These are phyloP conservation scores for Rhingia campestris DNA, from an alignment of 2,888 invertebrate species.

Conservation along the genomic window DNA sequence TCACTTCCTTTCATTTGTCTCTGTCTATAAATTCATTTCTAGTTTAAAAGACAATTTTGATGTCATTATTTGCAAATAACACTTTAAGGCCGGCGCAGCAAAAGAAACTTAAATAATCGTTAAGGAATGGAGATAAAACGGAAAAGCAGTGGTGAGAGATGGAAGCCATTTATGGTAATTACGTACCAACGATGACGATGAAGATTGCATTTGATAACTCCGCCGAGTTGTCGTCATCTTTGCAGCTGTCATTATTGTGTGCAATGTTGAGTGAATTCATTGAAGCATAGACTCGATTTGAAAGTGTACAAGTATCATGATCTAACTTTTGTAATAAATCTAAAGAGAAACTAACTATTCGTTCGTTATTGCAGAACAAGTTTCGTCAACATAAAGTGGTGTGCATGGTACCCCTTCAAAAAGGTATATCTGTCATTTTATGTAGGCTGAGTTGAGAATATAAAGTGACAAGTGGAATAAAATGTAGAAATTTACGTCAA, in stretches of 20 bases:
- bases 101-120: slow-evolving; percentile 5
- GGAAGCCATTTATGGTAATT: slow-evolving; percentile 16
- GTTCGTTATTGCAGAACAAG: background rate
- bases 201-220: background rate
- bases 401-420: too few species aligned
- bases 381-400: too few species aligned
- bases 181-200: background rate
- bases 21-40: background rate
- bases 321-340: slow-evolving; percentile 10
- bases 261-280: background rate
- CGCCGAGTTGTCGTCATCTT: background rate
- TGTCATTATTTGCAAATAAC: background rate
- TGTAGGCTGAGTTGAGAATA: too few species aligned
- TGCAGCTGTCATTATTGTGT: background rate
- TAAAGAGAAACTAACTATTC: background rate
- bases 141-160: background rate
- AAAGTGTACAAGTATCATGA: slow-evolving; percentile 7
- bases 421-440: too few species aligned
- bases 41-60: background rate
- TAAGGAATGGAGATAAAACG: background rate
- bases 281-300: background rate
- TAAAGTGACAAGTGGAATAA: too few species aligned
- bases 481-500: too few species aligned
- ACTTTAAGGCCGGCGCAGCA: background rate
- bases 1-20: background rate